Percentiles rank a stretch among this genome's conserved stretches.
These are phyloP conservation scores for Schizopygopsis pylzovi DNA, from an alignment of 2,797 vertebrate species.

Conservation along the genomic window DNA sequence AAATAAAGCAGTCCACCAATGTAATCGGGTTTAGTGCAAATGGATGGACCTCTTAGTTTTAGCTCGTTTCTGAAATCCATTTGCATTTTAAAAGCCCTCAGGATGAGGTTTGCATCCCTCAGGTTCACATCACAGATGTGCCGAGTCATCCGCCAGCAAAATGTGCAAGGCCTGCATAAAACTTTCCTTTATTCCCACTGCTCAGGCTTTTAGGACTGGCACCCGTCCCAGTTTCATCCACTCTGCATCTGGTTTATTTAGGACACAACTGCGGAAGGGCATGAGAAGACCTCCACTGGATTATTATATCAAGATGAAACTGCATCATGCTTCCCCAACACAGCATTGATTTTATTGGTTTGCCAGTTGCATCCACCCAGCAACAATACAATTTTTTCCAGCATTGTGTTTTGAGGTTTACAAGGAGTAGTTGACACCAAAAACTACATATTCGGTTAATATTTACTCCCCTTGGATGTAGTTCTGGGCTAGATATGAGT, in stretches of 20 bases:
- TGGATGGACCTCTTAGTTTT: not conserved
- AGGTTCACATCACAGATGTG: conserved; percentile 42
- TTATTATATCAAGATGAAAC: conserved; percentile 42
- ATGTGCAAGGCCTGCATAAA: conserved; percentile 44
- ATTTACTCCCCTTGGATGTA: not conserved
- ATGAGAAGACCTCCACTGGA: conserved; percentile 3
- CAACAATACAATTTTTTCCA: not conserved
- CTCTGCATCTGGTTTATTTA: conserved; percentile 32
- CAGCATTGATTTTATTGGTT: not conserved
- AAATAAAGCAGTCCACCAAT: not conserved
- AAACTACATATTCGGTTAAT: not conserved
- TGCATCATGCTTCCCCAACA: not conserved
- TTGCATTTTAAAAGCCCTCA: conserved; percentile 49
- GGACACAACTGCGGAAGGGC: conserved; percentile 6
- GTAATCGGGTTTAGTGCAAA: not conserved
- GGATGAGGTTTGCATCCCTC: conserved; percentile 30
- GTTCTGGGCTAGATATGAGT: not conserved
- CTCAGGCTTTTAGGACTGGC: conserved; percentile 37
- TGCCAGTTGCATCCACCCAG: not conserved
- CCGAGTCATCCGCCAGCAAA: conserved; percentile 33
- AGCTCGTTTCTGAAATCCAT: conserved; percentile 13
- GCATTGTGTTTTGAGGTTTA: not conserved
- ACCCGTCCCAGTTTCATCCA: conserved; percentile 32
- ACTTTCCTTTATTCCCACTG: not conserved
- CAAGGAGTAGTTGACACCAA: too few relatives aligned